Evolutionary conservation across 2,113 vertebrate genomes (phyloP).

Genomic region (Rallus limicola): DNA sequence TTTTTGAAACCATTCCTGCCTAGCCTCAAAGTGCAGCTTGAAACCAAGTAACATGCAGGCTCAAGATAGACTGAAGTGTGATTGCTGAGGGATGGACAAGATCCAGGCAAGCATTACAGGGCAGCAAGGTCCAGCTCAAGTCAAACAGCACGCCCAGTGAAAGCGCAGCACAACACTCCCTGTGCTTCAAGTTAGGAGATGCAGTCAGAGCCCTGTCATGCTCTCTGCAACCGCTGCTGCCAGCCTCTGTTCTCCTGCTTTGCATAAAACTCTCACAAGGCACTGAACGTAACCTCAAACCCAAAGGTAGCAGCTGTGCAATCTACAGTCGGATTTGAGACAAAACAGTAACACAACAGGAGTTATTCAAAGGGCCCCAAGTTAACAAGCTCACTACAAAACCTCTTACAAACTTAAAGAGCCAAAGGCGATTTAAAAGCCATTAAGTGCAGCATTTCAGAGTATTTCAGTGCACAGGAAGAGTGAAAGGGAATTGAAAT

Average conservation of each 20-base stretch:
- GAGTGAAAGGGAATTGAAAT: neutral
- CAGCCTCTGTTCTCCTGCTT: neutral
- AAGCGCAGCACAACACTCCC: neutral
- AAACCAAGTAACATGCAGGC: neutral
- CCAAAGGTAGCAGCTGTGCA: neutral
- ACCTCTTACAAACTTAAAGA: neutral
- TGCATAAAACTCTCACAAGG: neutral
- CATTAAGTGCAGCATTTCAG: neutral
- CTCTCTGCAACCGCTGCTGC: neutral
- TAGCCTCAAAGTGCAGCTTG: neutral
- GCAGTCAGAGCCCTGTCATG: neutral
- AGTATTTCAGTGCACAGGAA: rapidly evolving
- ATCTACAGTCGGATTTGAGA: rapidly evolving
- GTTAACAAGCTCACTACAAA: neutral
- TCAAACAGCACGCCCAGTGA: neutral
- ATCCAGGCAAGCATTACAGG: neutral
- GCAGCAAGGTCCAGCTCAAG: neutral
- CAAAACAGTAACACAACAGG: neutral
- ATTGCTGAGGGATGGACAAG: neutral
- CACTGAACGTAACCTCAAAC: neutral
- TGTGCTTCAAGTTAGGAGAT: neutral
- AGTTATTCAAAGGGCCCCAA: neutral
- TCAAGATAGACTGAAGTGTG: neutral
- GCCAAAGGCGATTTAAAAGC: neutral
- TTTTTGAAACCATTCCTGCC: neutral